Conservation (phyloP, 2,888 invertebrate species). For the Plagodis pulveraria region DNA sequence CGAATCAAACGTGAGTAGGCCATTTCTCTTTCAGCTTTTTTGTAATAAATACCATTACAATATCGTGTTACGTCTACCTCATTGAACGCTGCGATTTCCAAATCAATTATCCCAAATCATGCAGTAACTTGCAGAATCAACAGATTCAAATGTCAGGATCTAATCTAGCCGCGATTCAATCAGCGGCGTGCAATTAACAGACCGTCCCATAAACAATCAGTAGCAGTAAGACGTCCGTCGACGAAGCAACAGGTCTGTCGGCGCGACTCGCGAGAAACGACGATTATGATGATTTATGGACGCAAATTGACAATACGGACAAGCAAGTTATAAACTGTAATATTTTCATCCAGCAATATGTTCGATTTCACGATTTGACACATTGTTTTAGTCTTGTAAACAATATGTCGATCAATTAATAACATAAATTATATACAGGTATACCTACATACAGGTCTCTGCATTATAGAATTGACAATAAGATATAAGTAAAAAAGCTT, state of each 20-base stretch:
- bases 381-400: too few species aligned
- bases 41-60: too few species aligned
- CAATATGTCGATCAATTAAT: too few species aligned
- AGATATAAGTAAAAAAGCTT: too few species aligned
- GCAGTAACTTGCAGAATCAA: constrained; percentile 15
- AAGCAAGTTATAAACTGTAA: neutral
- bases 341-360: neutral
- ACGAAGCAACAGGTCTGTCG: constrained; percentile 30
- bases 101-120: constrained; percentile 3
- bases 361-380: too few species aligned
- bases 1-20: constrained; percentile 12
- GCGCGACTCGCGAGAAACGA: constrained; percentile 9
- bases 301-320: constrained; percentile 8
- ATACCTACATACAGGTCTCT: too few species aligned
- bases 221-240: constrained; percentile 28
- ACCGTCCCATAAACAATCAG: constrained; percentile 26
- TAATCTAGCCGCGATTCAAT: constrained; percentile 24
- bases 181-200: constrained; percentile 23
- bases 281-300: constrained; percentile 16
- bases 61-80: too few species aligned
- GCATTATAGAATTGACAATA: too few species aligned
- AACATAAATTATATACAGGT: too few species aligned
- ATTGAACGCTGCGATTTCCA: too few species aligned
- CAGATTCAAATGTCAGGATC: constrained; percentile 10
- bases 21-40: constrained; percentile 13